A percentile compares a stretch with the other conserved stretches of the same genome.
phyloP scores from a whole-genome alignment of 2,797 vertebrate species.

The Helicolenus hilgendorfi region DNA sequence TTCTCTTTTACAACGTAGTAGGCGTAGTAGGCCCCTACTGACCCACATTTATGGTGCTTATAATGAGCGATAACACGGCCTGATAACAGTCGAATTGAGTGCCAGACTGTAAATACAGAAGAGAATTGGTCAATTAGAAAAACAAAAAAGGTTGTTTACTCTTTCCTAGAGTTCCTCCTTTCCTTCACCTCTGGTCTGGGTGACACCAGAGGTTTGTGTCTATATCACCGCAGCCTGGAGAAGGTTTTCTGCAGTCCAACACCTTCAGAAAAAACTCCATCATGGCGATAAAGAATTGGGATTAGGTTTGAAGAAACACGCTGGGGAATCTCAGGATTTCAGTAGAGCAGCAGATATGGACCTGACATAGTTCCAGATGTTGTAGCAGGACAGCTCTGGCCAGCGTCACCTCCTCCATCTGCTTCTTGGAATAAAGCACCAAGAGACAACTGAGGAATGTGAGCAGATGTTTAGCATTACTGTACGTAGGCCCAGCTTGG shows the following conservation, averaged over 20 bases:
- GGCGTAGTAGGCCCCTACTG: no score
- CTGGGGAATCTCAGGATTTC: slow-evolving; percentile 8
- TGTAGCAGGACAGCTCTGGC: slow-evolving; percentile 54
- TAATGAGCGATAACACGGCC: no score
- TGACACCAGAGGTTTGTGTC: slow-evolving; percentile 42
- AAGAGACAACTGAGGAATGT: slow-evolving; percentile 68
- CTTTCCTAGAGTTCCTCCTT: slow-evolving; percentile 29
- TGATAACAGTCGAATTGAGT: no score
- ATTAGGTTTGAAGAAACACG: slow-evolving; percentile 7
- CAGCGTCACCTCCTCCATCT: slow-evolving; percentile 49
- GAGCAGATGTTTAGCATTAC: slow-evolving; percentile 76
- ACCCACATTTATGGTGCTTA: no score
- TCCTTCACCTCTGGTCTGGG: slow-evolving; percentile 29
- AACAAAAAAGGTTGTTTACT: slow-evolving; percentile 11
- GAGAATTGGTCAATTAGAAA: background rate
- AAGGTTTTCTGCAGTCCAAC: slow-evolving; percentile 31
- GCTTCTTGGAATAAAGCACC: slow-evolving; percentile 57
- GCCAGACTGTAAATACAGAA: background rate
- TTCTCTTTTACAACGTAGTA: no score
- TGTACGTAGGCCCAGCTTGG: slow-evolving; percentile 37
- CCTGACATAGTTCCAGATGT: slow-evolving; percentile 70
- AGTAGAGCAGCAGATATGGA: slow-evolving; percentile 20
- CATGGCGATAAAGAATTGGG: background rate
- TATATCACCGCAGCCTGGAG: slow-evolving; percentile 31
- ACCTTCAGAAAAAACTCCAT: slow-evolving; percentile 1